phyloP scores from a whole-genome alignment of 2,113 vertebrate genomes.

The Paramormyrops kingsleyae region DNA sequence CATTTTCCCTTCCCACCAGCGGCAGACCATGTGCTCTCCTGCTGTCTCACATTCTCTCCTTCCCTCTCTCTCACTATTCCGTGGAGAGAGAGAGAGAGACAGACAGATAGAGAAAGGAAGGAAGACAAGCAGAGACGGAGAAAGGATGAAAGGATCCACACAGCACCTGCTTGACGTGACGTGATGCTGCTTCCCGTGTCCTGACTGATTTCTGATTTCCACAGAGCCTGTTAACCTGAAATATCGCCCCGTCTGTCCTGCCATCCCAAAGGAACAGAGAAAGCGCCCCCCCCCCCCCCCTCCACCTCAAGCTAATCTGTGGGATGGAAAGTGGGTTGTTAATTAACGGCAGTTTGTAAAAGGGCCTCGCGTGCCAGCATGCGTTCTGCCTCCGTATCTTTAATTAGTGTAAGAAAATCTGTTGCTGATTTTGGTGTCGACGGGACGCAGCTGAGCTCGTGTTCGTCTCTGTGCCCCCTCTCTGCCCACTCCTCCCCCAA shows the following conservation, averaged over 20 bases:
- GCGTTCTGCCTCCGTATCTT: not conserved
- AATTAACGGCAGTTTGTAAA: conserved; percentile 14
- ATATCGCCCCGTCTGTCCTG: not conserved
- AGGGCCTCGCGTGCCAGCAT: not conserved
- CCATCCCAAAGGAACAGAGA: not conserved
- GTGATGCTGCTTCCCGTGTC: not conserved
- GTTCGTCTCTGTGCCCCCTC: not conserved
- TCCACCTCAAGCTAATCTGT: conserved; percentile 13
- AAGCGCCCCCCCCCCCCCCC: not conserved
- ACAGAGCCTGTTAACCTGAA: too few species aligned
- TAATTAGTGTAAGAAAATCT: conserved; percentile 4
- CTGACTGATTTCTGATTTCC: not conserved
- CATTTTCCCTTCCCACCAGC: not conserved
- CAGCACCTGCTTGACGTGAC: not conserved
- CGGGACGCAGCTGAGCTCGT: not conserved
- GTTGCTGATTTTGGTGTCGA: not conserved
- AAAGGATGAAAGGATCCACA: not conserved
- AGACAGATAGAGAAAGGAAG: not conserved
- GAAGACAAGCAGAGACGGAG: not conserved
- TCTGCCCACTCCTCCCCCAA: not conserved
- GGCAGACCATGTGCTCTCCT: not conserved
- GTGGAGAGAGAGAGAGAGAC: not conserved
- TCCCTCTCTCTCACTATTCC: not conserved
- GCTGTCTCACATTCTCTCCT: not conserved
- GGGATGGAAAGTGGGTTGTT: conserved; percentile 29